phyloP scores from a whole-genome alignment of 2,797 vertebrate genomes.

The Morelia viridis region DNA sequence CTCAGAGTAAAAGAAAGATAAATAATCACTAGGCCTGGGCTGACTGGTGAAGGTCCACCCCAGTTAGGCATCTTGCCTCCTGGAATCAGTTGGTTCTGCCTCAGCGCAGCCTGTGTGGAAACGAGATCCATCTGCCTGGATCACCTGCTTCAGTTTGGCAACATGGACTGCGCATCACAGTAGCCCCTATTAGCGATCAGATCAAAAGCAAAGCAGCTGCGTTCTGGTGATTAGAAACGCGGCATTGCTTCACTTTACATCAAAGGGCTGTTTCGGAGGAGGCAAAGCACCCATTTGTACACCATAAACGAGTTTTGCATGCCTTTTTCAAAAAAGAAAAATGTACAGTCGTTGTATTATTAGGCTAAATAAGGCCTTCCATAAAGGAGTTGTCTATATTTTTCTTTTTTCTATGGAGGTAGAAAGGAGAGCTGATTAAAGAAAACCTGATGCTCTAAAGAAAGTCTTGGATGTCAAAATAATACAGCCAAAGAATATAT shows the following conservation, averaged over 20 bases:
- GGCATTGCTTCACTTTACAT: background rate
- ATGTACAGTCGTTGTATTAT: background rate
- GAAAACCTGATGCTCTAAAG: background rate
- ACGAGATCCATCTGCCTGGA: background rate
- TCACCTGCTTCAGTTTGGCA: background rate
- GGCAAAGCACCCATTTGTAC: background rate
- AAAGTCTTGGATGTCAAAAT: conserved; percentile 18
- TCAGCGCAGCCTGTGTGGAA: background rate
- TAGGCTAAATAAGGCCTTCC: conserved; percentile 6
- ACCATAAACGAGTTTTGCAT: background rate
- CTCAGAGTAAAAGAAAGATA: background rate
- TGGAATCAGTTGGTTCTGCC: background rate
- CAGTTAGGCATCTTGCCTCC: background rate
- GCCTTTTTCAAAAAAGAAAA: background rate
- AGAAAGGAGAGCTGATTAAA: background rate
- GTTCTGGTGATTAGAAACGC: background rate
- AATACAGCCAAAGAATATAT: conserved; percentile 29
- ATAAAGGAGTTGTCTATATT: conserved; percentile 3
- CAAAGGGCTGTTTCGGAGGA: background rate
- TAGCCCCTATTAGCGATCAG: background rate
- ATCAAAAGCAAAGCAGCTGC: background rate
- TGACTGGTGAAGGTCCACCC: background rate
- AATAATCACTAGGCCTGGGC: background rate
- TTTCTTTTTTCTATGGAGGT: conserved; percentile 3
- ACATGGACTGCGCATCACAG: background rate